Evolutionary conservation across 2,888 invertebrate species (phyloP), one percentile per base, ranked within the genome.

Genomic region (Prenolepis imparis): DNA sequence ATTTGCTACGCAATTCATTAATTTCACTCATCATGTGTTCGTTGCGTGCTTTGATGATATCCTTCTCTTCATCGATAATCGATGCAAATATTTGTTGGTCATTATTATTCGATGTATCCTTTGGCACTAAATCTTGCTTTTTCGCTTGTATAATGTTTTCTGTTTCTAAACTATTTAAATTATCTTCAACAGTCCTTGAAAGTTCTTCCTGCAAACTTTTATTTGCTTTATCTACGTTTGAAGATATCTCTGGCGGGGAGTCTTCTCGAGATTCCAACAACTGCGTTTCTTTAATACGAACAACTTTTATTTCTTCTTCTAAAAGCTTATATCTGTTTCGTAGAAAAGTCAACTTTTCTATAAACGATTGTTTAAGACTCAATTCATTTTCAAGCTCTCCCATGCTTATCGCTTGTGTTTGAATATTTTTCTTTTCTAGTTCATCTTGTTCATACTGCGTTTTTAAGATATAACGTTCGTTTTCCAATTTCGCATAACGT

Each of bases 1-100:
- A 84, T 52, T 87, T 85, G 32, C 59, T 73, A 15, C 85, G 85
- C 32, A 82, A 86, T 21, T 89, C 83, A 1, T 32, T 75, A 6
- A 93, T 82, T 70, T 92, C 89, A 6, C 91, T 59, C 3, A 93
- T 88, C 6, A 95, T 90, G 12, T 94, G 93, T 18, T 92, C 88
- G 83, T 94, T 95, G 82, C 95, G 94, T 81, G 93, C 93, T 61
- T 91, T 93, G 48, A 89, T 6, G 3, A 5, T 3, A 1, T 90
- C 72, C n/a, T 66, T 75, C 41, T 81, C 78, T n/a, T 74, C 77
- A 11, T 83, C 64, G 11, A 88, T 72, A 28, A 72, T 18, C 0
- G 61, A 67, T 36, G 61, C 6, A n/a, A 84, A 32, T 12, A 39
- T 64, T 57, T 36, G 75, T 15, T 28, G 75, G 11, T 82, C 86